phyloP scores from a whole-genome alignment of 2,888 invertebrate species.

The Steinernema hermaphroditum region DNA sequence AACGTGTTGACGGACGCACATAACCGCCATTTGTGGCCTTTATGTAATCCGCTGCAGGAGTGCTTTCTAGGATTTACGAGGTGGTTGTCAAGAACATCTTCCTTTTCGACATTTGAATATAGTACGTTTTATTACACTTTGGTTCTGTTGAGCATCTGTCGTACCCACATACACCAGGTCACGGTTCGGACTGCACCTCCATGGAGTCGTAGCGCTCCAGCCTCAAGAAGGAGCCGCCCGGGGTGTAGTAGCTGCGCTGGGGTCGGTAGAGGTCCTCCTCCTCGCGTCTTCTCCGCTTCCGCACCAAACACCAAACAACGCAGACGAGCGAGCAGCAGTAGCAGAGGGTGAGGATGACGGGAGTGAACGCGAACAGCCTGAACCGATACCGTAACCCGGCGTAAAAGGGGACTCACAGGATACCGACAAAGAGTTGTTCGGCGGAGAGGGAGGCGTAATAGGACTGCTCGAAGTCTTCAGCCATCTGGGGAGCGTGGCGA shows the following conservation, averaged over 20 bases:
- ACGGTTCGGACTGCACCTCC: constrained; percentile 10
- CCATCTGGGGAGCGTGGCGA: too few species aligned
- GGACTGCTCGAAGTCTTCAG: background rate
- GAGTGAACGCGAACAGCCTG: constrained; percentile 19
- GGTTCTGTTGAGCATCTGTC: too few species aligned
- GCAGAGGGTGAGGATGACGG: constrained; percentile 12
- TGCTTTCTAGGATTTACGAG: too few species aligned
- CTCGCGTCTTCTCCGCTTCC: background rate
- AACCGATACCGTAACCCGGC: background rate
- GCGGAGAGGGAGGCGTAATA: background rate
- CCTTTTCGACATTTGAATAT: too few species aligned
- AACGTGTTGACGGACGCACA: too few species aligned
- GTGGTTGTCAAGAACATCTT: too few species aligned
- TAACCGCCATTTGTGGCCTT: too few species aligned
- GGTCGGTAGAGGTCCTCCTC: background rate
- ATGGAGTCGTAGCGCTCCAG: constrained; percentile 2
- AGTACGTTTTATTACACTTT: too few species aligned
- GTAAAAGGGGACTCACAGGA: background rate
- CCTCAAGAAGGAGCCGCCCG: background rate
- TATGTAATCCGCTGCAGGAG: too few species aligned
- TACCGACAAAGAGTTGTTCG: background rate
- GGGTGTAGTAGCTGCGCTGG: background rate
- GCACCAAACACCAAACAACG: constrained; percentile 17
- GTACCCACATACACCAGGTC: too few species aligned
- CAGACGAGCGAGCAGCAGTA: constrained; percentile 27